A percentile compares a stretch with the other conserved stretches of the same genome.
Evolutionary conservation across 2,113 vertebrate genomes (phyloP).

Genomic region (Antechinus flavipes): DNA sequence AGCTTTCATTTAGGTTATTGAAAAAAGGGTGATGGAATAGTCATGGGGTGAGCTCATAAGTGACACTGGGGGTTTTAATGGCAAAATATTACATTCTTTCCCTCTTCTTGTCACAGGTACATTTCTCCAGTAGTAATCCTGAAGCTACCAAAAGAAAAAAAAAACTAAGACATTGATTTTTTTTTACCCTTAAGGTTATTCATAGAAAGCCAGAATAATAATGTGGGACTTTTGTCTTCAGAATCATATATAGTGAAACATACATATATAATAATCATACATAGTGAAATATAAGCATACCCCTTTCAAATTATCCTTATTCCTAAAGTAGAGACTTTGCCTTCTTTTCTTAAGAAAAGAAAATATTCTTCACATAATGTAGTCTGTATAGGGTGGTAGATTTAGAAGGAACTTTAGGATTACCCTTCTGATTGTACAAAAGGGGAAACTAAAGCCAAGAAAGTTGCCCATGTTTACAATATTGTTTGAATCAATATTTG

Average conservation of each 20-base stretch:
- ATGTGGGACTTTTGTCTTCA: neutral
- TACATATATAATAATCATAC: too few relatives aligned
- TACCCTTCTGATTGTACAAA: neutral
- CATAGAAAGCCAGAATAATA: constrained; percentile 2
- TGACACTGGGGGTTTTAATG: neutral
- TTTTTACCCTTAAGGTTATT: neutral
- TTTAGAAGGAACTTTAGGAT: neutral
- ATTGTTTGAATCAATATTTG: neutral
- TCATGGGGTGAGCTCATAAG: neutral
- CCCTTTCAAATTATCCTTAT: neutral
- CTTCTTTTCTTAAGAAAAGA: neutral
- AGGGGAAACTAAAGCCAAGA: neutral
- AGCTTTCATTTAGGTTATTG: constrained; percentile 1
- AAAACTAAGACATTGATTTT: constrained; percentile 34
- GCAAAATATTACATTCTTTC: constrained; percentile 30
- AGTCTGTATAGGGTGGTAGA: neutral
- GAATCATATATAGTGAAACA: neutral
- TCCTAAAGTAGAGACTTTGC: neutral
- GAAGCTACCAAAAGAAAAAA: constrained; percentile 43
- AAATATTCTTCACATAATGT: neutral
- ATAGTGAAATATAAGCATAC: neutral
- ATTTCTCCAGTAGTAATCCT: constrained; percentile 39
- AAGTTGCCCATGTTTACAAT: neutral
- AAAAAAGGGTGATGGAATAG: neutral
- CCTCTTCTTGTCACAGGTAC: neutral